Evolutionary conservation across 2,113 vertebrate species (phyloP).

Genomic region (Alexandromys fortis): DNA sequence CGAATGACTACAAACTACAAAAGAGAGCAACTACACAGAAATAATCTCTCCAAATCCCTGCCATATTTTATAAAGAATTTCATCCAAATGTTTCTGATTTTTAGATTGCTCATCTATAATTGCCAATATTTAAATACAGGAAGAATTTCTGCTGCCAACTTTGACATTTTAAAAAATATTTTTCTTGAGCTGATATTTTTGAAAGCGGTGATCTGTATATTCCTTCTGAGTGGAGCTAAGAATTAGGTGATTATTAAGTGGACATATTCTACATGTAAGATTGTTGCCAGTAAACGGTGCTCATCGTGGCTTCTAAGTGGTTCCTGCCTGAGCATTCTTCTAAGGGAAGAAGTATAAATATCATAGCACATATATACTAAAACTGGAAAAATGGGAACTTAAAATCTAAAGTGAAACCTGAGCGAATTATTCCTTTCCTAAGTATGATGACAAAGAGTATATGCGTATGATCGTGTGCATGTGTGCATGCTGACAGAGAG

Average conservation of each 20-base stretch:
- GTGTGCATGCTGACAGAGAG: too few relatives aligned
- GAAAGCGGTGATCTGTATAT: background rate
- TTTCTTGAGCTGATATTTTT: background rate
- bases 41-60: conserved; percentile 34
- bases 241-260: background rate
- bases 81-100: conserved; percentile 57
- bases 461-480: background rate
- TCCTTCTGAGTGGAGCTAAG: background rate
- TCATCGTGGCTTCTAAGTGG: background rate
- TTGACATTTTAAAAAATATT: background rate
- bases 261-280: background rate
- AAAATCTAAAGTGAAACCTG: conserved; percentile 29
- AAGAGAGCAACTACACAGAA: conserved; percentile 27
- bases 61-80: conserved; percentile 45
- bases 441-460: background rate
- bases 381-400: background rate
- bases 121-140: conserved; percentile 42
- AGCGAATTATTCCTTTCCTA: background rate
- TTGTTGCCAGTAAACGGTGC: background rate
- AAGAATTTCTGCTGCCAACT: conserved; percentile 31
- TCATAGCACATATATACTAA: background rate
- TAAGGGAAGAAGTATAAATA: background rate
- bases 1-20: conserved; percentile 43
- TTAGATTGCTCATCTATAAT: conserved; percentile 52
- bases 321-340: background rate